Percentiles rank a stretch among this genome's conserved stretches.
phyloP scores from a whole-genome alignment of 2,888 invertebrate species.

The Hypolimnas misippus region DNA sequence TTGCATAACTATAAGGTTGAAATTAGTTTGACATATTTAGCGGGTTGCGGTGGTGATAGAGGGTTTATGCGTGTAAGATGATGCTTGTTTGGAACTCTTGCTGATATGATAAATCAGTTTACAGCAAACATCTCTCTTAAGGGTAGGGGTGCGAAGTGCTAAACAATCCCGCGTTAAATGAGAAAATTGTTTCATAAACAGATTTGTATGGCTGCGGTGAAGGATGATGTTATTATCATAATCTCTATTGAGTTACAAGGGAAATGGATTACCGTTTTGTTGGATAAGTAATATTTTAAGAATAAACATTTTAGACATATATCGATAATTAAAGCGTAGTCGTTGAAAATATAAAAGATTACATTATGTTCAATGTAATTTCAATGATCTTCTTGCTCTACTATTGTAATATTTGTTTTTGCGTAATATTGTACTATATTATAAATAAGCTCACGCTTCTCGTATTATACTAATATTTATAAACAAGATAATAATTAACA shows the following conservation, averaged over 20 bases:
- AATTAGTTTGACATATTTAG: conserved; percentile 62
- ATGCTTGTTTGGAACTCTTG: conserved; percentile 79
- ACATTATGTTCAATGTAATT: no score
- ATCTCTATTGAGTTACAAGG: conserved; percentile 31
- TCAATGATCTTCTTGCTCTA: no score
- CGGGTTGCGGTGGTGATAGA: conserved; percentile 63
- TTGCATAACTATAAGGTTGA: conserved; percentile 72
- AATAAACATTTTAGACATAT: no score
- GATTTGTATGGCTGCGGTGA: conserved; percentile 35
- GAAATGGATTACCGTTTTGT: conserved; percentile 12
- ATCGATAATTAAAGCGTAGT: no score
- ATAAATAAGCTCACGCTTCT: no score
- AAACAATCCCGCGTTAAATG: conserved; percentile 74
- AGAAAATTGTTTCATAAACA: conserved; percentile 69
- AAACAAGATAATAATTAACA: no score
- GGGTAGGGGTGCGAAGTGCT: conserved; percentile 68
- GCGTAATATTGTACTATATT: no score
- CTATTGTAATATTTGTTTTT: no score
- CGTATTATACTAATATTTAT: no score
- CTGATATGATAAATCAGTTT: conserved; percentile 84
- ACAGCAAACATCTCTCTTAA: conserved; percentile 75
- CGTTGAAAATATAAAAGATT: background rate
- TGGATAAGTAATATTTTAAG: conserved; percentile 1
- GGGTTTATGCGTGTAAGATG: conserved; percentile 83
- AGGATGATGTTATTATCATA: conserved; percentile 32